Base-by-base conservation (phyloP, 2,797 vertebrate species). In the Brachymystax lenok region DNA sequence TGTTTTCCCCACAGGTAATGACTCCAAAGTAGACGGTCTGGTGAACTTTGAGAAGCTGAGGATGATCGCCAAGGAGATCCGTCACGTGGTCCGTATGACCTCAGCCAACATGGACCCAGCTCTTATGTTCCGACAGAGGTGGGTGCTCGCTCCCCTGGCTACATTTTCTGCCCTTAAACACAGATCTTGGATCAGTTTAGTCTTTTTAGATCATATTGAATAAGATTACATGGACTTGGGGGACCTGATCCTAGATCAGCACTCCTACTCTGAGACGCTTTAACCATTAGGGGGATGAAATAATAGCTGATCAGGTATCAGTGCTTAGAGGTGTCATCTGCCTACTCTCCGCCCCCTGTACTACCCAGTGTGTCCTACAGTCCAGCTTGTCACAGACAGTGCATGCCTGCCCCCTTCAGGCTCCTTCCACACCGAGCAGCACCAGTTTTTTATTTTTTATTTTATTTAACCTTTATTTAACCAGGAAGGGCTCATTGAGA, bases 71-170 rank as follows among this genome's bases (percentile, higher is more conserved):
- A 99, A 98, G 85, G 98, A 99, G 88, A 97, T 99, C 72, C 92
- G 97, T 61, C 96, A 98, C 8, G 96, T 99, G 50, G 92, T 98
- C 79, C 92, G 96, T 52, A 96, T 99, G 97, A 98, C 98, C 33
- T 98, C 98, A 0, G 97, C 96, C 69, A 98, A 97, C 92, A 99
- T 99, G 97, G 98, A 99, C 80, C 97, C 98, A 0, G 98, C 97
- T 3, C 94, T 98, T 51, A 99, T 99, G 97, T 99, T 99, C 92
- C 92, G 97, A 83, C 97, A 99, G 92, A 98, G 98, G 98, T 99
- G 92, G 87, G 94, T 73, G 8, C 40, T 27, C 8, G 16, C 30
- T 52, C 30, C 17, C 33, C 33, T 14, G 3, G 3, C 3, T 76
- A 72, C 71, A 12, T 46, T 46, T 61, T 13, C 81, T 79, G 83